phyloP scores from a whole-genome alignment of 2,888 invertebrate genomes.

The Parochlus steinenii region DNA sequence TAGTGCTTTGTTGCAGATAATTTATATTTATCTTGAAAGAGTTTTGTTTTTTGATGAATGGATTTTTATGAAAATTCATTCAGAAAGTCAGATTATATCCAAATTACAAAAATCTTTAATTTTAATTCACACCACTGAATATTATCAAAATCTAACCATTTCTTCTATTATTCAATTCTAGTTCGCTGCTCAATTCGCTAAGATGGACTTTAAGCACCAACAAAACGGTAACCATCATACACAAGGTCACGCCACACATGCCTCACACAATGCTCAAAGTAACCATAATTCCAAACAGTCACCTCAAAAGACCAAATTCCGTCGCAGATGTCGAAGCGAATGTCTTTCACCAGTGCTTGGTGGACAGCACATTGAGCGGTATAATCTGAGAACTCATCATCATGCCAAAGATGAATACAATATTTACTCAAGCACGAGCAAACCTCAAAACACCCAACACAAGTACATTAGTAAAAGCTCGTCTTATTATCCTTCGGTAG shows the following conservation, averaged over 20 bases:
- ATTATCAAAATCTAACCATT: too few species aligned
- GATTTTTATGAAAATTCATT: too few species aligned
- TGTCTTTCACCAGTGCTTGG: constrained; percentile 7
- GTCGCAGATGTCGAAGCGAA: constrained; percentile 8
- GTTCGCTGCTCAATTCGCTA: constrained; percentile 8
- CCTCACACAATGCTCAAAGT: neutral
- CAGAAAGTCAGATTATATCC: too few species aligned
- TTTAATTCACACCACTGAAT: too few species aligned
- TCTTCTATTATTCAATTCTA: constrained; percentile 9
- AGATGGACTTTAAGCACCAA: constrained; percentile 12
- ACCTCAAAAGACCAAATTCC: constrained; percentile 3
- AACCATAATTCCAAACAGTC: constrained; percentile 1
- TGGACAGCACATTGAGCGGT: too few species aligned
- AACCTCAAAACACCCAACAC: neutral
- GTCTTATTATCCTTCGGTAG: too few species aligned
- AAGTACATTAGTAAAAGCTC: neutral
- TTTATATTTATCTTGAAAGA: too few species aligned
- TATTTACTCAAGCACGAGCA: constrained; percentile 2
- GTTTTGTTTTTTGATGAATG: too few species aligned
- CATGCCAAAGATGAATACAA: neutral
- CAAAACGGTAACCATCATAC: neutral
- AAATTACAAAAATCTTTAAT: too few species aligned
- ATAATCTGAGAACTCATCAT: neutral
- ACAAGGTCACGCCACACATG: neutral
- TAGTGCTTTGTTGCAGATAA: too few species aligned